Evolutionary conservation across 2,797 vertebrate genomes (phyloP).

Genomic region (Podarcis siculus): DNA sequence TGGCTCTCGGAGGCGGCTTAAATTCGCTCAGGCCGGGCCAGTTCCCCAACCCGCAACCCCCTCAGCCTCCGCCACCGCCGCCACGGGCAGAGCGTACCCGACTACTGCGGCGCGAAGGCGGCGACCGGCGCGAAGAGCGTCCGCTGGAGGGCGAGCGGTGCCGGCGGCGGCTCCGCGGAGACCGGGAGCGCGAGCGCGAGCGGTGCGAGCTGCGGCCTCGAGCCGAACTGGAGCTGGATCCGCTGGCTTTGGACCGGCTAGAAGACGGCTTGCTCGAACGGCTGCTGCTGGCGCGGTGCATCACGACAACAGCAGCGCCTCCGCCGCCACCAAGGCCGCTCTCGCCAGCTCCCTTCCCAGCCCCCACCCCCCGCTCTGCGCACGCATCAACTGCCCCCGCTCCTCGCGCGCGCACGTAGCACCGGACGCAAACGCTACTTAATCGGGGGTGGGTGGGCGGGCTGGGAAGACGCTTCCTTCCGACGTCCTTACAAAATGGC

Average conservation of each 20-base stretch:
- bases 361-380: not conserved
- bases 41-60: too few species aligned
- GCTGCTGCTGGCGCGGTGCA: slow-evolving; percentile 19
- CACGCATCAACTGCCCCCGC: not conserved
- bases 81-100: slow-evolving; percentile 80
- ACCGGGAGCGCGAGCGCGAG: slow-evolving; percentile 41
- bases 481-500: slow-evolving; percentile 58
- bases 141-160: slow-evolving; percentile 57
- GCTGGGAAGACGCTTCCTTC: not conserved
- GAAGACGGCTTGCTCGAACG: slow-evolving; percentile 49
- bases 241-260: slow-evolving; percentile 63
- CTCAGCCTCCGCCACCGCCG: not conserved
- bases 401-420: not conserved
- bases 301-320: not conserved
- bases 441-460: too few species aligned
- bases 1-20: too few species aligned
- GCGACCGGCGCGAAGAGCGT: slow-evolving; percentile 73
- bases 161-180: slow-evolving; percentile 51
- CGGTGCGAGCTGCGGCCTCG: slow-evolving; percentile 40
- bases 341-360: not conserved
- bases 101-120: slow-evolving; percentile 81
- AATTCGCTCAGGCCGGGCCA: not conserved
- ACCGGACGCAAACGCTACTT: not conserved
- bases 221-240: slow-evolving; percentile 38
- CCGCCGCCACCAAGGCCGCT: slow-evolving; percentile 21